These are phyloP conservation scores for Pheosia gnoma DNA, from an alignment of 2,888 invertebrate genomes.

Conservation along the genomic window DNA sequence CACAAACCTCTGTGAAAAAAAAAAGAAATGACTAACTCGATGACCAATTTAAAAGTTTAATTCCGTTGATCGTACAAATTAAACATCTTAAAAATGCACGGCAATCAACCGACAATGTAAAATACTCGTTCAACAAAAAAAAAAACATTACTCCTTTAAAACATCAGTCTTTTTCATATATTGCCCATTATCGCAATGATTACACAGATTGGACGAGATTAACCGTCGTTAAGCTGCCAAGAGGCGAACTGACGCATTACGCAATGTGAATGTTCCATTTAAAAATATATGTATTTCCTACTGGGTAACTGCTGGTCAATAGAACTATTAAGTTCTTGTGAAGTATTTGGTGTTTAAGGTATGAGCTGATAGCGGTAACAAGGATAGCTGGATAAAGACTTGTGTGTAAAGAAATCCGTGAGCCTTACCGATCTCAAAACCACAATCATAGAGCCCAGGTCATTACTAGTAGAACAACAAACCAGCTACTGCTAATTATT, in stretches of 20 bases:
- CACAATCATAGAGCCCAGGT: too few species aligned
- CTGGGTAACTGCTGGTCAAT: slow-evolving; percentile 32
- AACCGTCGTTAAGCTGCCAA: slow-evolving; percentile 45
- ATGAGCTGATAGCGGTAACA: slow-evolving; percentile 12
- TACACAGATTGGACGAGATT: slow-evolving; percentile 41
- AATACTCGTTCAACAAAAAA: background rate
- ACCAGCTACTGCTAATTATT: too few species aligned
- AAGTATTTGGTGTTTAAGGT: slow-evolving; percentile 18
- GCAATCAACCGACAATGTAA: background rate
- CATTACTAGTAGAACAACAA: too few species aligned
- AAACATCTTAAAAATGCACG: background rate
- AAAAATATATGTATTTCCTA: slow-evolving; percentile 48
- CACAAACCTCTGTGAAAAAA: too few species aligned
- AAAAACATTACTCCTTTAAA: slow-evolving; percentile 1
- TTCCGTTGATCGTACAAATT: background rate
- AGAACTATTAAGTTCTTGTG: slow-evolving; percentile 44
- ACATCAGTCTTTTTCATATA: slow-evolving; percentile 18
- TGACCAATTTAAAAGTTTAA: background rate
- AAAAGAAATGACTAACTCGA: too few species aligned
- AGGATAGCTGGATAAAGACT: too few species aligned
- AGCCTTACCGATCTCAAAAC: too few species aligned
- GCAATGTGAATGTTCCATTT: slow-evolving; percentile 42
- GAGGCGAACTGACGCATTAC: slow-evolving; percentile 27
- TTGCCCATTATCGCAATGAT: slow-evolving; percentile 31
- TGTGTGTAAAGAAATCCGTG: too few species aligned